Conservation (phyloP, 2,888 invertebrate genomes). For the Eulithis prunata region DNA sequence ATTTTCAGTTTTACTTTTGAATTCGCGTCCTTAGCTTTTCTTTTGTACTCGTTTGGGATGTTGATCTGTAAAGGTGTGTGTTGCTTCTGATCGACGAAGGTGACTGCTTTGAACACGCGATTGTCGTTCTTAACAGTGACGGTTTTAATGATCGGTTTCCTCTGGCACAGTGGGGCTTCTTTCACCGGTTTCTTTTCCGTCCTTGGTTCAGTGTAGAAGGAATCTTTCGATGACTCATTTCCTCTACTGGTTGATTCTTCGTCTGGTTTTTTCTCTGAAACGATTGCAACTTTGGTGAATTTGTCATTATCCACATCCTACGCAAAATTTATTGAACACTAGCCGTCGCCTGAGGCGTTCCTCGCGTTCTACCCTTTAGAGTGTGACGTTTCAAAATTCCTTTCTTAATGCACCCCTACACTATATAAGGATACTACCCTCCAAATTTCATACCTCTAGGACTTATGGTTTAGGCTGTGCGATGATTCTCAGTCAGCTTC, state of each 20-base stretch:
- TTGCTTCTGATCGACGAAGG: constrained; percentile 55
- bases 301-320: too few relatives aligned
- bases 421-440: too few relatives aligned
- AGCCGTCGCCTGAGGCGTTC: too few relatives aligned
- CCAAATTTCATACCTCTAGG: too few relatives aligned
- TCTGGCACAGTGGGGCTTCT: constrained; percentile 25
- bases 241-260: constrained; percentile 13
- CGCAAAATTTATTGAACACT: too few relatives aligned
- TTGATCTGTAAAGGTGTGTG: constrained; percentile 53
- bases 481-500: too few relatives aligned
- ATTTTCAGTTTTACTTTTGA: constrained; percentile 15
- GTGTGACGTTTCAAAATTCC: too few relatives aligned
- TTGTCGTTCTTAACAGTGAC: constrained; percentile 37
- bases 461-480: too few relatives aligned
- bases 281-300: neutral
- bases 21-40: constrained; percentile 2
- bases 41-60: constrained; percentile 48
- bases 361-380: too few relatives aligned
- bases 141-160: constrained; percentile 58
- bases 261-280: constrained; percentile 13
- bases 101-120: constrained; percentile 59
- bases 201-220: constrained; percentile 29
- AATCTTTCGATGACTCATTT: constrained; percentile 25
- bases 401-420: too few relatives aligned
- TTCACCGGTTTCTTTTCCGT: constrained; percentile 31